Conservation (phyloP, 2,888 invertebrate species). For the Lucinisca nassula region DNA sequence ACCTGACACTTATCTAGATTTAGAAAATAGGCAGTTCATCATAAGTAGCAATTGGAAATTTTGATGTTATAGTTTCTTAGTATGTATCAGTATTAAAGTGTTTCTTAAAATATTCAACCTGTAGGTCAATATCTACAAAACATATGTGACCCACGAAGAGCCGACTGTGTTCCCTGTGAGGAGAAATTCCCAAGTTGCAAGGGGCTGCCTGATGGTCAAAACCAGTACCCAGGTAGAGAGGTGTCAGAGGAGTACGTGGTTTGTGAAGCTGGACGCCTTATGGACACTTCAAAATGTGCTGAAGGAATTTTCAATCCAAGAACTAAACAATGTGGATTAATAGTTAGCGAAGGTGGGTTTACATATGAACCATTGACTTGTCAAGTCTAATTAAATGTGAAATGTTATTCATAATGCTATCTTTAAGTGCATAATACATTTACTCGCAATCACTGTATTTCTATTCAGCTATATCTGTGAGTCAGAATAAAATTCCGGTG, state of each 20-base stretch:
- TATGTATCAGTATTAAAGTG: too few relatives aligned
- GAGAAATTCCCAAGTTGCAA: constrained; percentile 70
- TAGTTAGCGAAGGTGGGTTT: constrained; percentile 67
- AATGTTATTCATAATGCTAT: too few relatives aligned
- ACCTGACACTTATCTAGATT: too few relatives aligned
- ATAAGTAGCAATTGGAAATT: too few relatives aligned
- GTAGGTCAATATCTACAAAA: constrained; percentile 76
- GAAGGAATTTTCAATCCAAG: constrained; percentile 67
- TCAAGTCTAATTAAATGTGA: too few relatives aligned
- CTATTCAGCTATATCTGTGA: too few relatives aligned
- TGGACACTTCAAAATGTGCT: constrained; percentile 61
- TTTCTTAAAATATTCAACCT: neutral
- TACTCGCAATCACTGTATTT: too few relatives aligned
- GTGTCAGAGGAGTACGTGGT: constrained; percentile 65
- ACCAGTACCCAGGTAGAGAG: constrained; percentile 65
- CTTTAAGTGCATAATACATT: too few relatives aligned
- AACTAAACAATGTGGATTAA: constrained; percentile 66
- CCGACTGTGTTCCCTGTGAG: constrained; percentile 67
- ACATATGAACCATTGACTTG: too few relatives aligned
- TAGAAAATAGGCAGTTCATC: too few relatives aligned
- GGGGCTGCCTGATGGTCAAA: constrained; percentile 66
- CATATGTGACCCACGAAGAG: constrained; percentile 64
- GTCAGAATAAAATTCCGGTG: too few relatives aligned
- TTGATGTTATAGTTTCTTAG: too few relatives aligned
- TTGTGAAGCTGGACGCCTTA: constrained; percentile 67